Evolutionary conservation across 2,797 vertebrate species (phyloP), one percentile per base, ranked within the genome.

Genomic region (Leontocebus nigricollis): DNA sequence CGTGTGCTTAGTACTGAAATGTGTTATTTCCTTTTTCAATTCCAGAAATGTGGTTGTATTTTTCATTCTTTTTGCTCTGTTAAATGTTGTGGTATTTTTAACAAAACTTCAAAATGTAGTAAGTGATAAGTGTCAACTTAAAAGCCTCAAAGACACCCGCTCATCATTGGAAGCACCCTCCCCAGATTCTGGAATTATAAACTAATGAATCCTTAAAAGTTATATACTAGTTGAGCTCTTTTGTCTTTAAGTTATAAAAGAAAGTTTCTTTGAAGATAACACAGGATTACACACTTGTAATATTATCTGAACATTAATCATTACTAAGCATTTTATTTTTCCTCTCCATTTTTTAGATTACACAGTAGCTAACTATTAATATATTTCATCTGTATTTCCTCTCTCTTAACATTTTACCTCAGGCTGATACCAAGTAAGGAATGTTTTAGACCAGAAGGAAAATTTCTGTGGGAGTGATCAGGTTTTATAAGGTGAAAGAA

Each of bases 401-500:
- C 14, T 82, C n/a, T 50, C 11, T 86, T 94, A 88, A 79, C 44
- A 33, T 97, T 95, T 95, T 87, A 82, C 59, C 90, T 95, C 22
- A 19, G 77, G 30, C 94, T 92, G 50, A 97, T 95, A 93, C 55
- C 94, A 97, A 96, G 46, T 77, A 92, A 97, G 81, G 86, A 93
- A 92, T 93, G 19, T 88, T 96, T 96, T 90, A 90, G 61, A 90
- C 59, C 57, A 85, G 92, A 96, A 92, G 67, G 61, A 95, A 97
- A 85, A 88, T 97, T 90, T 97, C 72, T 94, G 72, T 94, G 88
- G 36, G 92, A 96, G 48, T 83, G 52, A 93, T 97, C 93, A 89
- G 50, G 44, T 96, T 98, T 97, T 96, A 96, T 95, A 97, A 97
- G 93, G 96, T 96, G 88, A 94, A 94, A 95, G 92, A 97, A 95